phyloP scores from a whole-genome alignment of 2,888 invertebrate species.

The Drosophila eohydei region DNA sequence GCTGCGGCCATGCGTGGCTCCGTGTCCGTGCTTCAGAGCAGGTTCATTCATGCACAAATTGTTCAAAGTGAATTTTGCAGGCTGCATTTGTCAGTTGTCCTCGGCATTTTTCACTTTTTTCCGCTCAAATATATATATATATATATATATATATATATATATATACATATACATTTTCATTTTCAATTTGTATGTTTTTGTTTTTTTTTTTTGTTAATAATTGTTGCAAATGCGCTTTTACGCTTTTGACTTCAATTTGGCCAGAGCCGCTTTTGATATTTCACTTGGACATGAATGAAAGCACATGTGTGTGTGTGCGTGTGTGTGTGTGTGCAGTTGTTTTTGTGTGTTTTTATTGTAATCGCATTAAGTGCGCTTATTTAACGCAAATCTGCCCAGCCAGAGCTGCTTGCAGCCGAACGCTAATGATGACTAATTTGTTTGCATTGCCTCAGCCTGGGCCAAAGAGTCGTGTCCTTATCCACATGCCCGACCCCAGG shows the following conservation, averaged over 20 bases:
- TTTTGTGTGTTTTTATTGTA: constrained; percentile 65
- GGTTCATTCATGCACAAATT: constrained; percentile 81
- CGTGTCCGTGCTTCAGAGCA: constrained; percentile 41
- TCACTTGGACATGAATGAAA: constrained; percentile 56
- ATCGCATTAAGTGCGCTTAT: constrained; percentile 84
- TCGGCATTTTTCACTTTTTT: constrained; percentile 15
- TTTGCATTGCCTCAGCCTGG: constrained; percentile 69
- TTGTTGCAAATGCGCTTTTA: constrained; percentile 84
- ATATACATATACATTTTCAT: constrained; percentile 23
- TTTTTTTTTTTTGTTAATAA: constrained; percentile 47
- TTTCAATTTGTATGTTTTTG: constrained; percentile 34
- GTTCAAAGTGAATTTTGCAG: constrained; percentile 78
- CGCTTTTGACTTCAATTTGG: constrained; percentile 80
- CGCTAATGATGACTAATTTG: constrained; percentile 84
- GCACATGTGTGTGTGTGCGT: constrained; percentile 4
- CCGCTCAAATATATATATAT: not conserved
- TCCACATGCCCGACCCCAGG: constrained; percentile 11
- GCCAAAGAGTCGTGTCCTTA: constrained; percentile 38
- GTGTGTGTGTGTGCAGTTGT: constrained; percentile 17
- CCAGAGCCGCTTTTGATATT: constrained; percentile 73
- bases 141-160: not conserved
- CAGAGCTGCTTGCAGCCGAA: constrained; percentile 62
- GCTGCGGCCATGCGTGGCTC: constrained; percentile 39
- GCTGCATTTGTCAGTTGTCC: constrained; percentile 76
- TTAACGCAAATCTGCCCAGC: constrained; percentile 81